Conservation (phyloP, 2,113 vertebrate species). For the Eretmochelys imbricata region DNA sequence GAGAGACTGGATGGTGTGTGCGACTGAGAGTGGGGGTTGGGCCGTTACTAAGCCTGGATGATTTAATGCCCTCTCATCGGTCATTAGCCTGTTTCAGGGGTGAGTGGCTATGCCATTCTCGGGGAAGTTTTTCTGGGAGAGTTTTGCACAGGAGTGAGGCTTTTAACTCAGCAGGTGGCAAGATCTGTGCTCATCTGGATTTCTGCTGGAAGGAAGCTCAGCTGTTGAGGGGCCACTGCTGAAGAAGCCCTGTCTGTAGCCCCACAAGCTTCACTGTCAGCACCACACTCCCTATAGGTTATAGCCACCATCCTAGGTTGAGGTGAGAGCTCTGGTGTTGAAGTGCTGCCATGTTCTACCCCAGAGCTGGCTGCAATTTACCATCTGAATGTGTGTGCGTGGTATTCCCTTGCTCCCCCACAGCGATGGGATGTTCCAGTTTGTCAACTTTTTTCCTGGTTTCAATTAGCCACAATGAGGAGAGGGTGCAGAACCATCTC, state of each 20-base stretch:
- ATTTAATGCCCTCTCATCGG: conserved; percentile 40
- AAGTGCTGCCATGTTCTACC: neutral
- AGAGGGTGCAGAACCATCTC: neutral
- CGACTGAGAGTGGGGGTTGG: conserved; percentile 25
- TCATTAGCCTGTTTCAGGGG: conserved; percentile 22
- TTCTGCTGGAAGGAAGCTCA: fast-evolving
- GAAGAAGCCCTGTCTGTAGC: neutral
- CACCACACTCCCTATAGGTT: neutral
- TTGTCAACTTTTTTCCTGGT: neutral
- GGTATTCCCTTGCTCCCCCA: neutral
- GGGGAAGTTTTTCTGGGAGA: conserved; percentile 8
- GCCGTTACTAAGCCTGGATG: neutral
- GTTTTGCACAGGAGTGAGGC: neutral
- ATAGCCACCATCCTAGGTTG: neutral
- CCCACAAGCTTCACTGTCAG: neutral
- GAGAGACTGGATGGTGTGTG: neutral
- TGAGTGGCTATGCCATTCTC: conserved; percentile 8
- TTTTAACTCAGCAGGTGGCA: neutral
- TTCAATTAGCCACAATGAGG: neutral
- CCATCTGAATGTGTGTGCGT: fast-evolving
- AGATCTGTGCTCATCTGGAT: neutral
- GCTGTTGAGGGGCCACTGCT: fast-evolving
- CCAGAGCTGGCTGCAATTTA: neutral
- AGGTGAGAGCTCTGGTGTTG: neutral
- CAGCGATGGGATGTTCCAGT: neutral